phyloP scores from a whole-genome alignment of 2,113 vertebrate genomes.

The Cygnus buccinator region DNA sequence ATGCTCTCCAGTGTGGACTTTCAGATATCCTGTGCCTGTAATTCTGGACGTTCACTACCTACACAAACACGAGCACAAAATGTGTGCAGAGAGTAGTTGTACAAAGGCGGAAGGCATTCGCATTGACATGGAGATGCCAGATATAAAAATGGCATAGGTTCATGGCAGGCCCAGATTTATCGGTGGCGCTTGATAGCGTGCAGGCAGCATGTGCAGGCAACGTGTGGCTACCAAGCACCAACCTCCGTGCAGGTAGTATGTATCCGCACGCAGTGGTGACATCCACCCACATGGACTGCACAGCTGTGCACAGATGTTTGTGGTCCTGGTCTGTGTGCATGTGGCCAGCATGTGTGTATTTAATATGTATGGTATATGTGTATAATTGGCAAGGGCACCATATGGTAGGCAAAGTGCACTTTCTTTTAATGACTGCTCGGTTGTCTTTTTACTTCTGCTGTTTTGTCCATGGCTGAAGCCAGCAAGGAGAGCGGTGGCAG shows the following conservation, averaged over 20 bases:
- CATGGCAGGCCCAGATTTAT: rapidly evolving
- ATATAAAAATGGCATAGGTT: neutral
- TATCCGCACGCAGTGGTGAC: neutral
- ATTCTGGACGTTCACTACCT: neutral
- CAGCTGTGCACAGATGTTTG: neutral
- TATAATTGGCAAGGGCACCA: neutral
- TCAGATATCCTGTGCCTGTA: neutral
- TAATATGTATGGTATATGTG: rapidly evolving
- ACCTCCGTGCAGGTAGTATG: no score
- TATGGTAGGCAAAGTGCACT: neutral
- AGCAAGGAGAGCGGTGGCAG: conserved; percentile 48
- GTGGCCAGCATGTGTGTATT: rapidly evolving
- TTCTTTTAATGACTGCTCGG: neutral
- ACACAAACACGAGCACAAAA: neutral
- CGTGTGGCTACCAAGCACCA: rapidly evolving
- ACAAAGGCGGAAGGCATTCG: neutral
- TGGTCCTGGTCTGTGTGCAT: rapidly evolving
- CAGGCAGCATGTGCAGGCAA: neutral
- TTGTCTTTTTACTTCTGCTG: neutral
- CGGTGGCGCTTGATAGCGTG: rapidly evolving
- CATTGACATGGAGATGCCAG: rapidly evolving
- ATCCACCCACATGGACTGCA: neutral
- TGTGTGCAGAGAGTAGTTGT: neutral
- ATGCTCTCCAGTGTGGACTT: neutral
- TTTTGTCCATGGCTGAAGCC: conserved; percentile 35